phyloP scores from a whole-genome alignment of 2,888 invertebrate genomes.

The Drosophila robusta region DNA sequence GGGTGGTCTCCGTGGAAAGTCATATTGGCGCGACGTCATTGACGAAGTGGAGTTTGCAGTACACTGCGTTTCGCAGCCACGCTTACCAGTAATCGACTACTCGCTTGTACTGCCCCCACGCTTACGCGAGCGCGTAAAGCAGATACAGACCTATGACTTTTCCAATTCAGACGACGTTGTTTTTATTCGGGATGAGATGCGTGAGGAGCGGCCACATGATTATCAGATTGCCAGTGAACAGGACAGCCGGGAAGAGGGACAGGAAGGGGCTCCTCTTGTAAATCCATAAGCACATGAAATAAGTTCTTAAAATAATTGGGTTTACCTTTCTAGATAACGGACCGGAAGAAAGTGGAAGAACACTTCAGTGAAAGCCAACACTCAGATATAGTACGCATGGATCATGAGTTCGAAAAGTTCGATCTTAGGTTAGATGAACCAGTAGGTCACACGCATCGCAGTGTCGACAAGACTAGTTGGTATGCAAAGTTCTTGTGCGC shows the following conservation, averaged over 20 bases:
- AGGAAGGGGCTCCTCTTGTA: constrained; percentile 42
- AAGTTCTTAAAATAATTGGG: not conserved
- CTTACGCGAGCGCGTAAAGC: constrained; percentile 76
- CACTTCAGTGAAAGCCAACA: constrained; percentile 81
- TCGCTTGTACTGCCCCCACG: constrained; percentile 79
- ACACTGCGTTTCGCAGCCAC: constrained; percentile 56
- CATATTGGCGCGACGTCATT: constrained; percentile 80
- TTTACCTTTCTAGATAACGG: constrained; percentile 19
- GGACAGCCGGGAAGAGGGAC: constrained; percentile 40
- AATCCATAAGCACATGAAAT: not conserved
- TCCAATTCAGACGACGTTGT: constrained; percentile 74
- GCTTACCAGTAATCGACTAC: constrained; percentile 71
- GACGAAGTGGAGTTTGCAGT: constrained; percentile 75
- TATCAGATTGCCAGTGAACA: constrained; percentile 54
- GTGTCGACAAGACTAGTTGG: constrained; percentile 78
- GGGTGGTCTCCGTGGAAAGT: constrained; percentile 43
- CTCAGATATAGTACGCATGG: constrained; percentile 79
- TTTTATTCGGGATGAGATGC: constrained; percentile 72
- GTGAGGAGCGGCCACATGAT: constrained; percentile 47
- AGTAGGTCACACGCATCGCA: constrained; percentile 60
- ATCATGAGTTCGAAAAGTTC: constrained; percentile 75
- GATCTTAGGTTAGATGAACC: constrained; percentile 74
- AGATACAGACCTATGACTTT: constrained; percentile 79
- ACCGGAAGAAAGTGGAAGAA: constrained; percentile 45
- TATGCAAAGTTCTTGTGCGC: constrained; percentile 74